A percentile compares a stretch with the other conserved stretches of the same genome.
These are phyloP conservation scores for Sebastes glaucus DNA, from an alignment of 2,797 vertebrate species.

Conservation along the genomic window DNA sequence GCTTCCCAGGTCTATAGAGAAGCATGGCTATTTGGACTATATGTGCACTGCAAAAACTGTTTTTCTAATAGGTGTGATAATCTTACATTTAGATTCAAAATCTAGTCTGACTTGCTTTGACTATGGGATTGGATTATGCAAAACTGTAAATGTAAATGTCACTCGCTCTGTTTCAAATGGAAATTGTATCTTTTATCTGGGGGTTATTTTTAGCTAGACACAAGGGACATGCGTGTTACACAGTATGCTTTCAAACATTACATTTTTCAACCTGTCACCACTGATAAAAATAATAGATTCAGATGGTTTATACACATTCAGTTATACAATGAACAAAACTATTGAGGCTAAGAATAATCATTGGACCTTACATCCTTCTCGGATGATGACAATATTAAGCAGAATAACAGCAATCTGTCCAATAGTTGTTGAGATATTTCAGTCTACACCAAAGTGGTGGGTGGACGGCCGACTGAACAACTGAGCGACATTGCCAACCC, in stretches of 20 bases:
- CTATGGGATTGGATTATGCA: neutral
- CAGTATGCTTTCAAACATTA: neutral
- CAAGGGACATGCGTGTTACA: neutral
- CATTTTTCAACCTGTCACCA: neutral
- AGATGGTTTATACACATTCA: neutral
- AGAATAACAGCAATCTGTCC: neutral
- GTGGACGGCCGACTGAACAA: neutral
- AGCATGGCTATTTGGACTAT: neutral
- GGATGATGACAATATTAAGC: neutral
- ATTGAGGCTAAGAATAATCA: neutral
- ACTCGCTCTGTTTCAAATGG: neutral
- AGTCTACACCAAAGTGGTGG: neutral
- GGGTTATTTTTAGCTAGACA: neutral
- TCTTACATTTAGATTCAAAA: neutral
- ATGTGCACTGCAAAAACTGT: neutral
- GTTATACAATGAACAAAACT: neutral
- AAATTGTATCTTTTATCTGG: neutral
- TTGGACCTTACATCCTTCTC: neutral
- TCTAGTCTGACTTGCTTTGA: neutral
- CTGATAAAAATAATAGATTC: neutral
- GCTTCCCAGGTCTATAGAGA: neutral
- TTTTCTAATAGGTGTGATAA: neutral
- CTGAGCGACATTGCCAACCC: neutral
- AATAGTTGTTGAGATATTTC: neutral
- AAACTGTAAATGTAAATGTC: neutral